Base-by-base conservation (phyloP, 2,888 invertebrate species). In the Brachyopa scutellaris region DNA sequence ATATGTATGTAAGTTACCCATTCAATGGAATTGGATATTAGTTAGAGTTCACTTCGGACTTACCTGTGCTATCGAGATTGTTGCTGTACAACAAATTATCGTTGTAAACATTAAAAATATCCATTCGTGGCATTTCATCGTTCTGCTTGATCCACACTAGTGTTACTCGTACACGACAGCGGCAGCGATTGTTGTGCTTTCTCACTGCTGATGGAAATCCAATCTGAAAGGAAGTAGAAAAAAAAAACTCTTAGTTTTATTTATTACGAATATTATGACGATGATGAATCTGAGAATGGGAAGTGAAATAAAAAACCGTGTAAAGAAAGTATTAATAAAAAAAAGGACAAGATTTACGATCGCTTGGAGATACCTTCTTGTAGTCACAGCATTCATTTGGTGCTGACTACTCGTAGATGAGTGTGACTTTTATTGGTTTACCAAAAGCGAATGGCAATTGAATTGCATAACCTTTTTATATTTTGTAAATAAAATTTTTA, bases 61-160 rank as follows among this genome's bases (percentile, higher is more conserved):
- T 42, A 82, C 82, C 82, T 82, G 77, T 47, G 61, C 82, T 53
- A 70, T 51, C 36, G 80, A 62, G 40, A 70, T 70, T 57, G 64
- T 72, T 66, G 70, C 53, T 31, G 36, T 61, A 61, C 82, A 82
- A 66, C 70, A 82, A 53, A 77, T 77, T 77, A 82, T 82, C 77
- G 82, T 72, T 70, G 82, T 82, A 61, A 82, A 77, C 38, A 82
- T 40, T 47, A 82, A 72, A 82, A 77, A 82, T 77, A 82, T 72
- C 82, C 82, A 82, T 67, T 82, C 77, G 77, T 77, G 82, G 72
- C 77, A 72, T 82, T 82, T 82, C 82, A 82, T 82, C 77, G 82
- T 82, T 82, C 76, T 72, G 82, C 66, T 82, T 77, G 77, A 77
- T 82, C 82, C 77, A 59, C 82, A 66, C 69, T 69, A 62, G 55